Conservation (phyloP, 2,797 vertebrate species). For the Artibeus lituratus region DNA sequence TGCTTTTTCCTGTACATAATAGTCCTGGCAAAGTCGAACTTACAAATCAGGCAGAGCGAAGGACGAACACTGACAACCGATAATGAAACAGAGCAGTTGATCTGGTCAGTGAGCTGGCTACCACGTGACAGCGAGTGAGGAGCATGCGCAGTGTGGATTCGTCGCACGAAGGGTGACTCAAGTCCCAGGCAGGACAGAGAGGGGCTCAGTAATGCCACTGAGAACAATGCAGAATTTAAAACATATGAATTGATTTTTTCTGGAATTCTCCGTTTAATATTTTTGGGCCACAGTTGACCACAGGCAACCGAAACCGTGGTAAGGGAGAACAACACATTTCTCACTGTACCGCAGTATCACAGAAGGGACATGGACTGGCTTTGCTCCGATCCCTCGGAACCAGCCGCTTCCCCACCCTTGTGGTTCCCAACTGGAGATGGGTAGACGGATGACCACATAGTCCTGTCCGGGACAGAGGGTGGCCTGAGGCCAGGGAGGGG, state of each 20-base stretch:
- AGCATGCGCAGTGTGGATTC: background rate
- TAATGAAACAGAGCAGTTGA: background rate
- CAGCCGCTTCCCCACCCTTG: background rate
- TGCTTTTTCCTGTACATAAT: background rate
- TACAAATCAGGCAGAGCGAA: background rate
- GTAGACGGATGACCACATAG: background rate
- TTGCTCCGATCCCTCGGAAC: background rate
- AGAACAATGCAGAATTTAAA: background rate
- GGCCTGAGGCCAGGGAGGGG: background rate
- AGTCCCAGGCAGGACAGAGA: background rate
- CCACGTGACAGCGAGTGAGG: no score
- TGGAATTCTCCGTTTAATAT: background rate
- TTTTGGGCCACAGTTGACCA: background rate
- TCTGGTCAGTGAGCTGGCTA: background rate
- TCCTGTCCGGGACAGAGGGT: background rate
- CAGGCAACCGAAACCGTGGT: background rate
- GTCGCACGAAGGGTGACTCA: background rate
- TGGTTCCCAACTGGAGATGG: background rate
- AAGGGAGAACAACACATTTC: background rate
- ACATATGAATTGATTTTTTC: background rate
- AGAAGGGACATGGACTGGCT: background rate
- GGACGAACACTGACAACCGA: background rate
- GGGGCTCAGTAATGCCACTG: background rate
- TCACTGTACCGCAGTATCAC: background rate
- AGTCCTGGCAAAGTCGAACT: background rate